Conservation (phyloP, 2,797 vertebrate genomes). For the Gallinago stenura region DNA sequence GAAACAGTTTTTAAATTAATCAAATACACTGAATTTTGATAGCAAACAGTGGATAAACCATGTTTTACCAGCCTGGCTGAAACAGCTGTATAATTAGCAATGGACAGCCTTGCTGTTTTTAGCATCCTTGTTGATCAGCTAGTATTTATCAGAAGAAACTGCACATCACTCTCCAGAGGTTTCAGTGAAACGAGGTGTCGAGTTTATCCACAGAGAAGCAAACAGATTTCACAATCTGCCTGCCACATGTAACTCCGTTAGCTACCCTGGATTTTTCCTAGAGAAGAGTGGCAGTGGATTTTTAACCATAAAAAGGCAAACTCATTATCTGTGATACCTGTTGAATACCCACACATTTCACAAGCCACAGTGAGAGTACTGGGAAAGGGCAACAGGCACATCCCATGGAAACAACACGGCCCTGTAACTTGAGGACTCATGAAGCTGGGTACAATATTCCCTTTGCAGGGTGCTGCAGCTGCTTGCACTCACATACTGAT, state of each 20-base stretch:
- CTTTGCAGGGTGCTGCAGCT: neutral
- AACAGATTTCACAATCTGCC: neutral
- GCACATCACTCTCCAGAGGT: neutral
- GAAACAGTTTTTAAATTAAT: neutral
- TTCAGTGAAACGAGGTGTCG: neutral
- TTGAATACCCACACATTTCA: neutral
- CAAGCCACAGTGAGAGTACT: neutral
- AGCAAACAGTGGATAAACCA: neutral
- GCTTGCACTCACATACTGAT: neutral
- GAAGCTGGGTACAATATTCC: neutral
- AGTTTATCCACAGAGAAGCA: neutral
- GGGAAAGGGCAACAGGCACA: neutral
- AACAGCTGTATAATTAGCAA: neutral
- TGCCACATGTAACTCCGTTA: fast-evolving
- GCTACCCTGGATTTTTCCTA: neutral
- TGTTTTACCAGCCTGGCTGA: neutral
- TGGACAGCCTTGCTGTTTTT: neutral
- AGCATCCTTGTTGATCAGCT: neutral
- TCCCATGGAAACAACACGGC: neutral
- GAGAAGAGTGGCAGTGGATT: neutral
- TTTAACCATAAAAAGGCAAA: neutral
- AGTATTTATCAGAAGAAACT: neutral
- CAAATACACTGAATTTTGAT: neutral
- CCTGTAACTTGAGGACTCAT: neutral
- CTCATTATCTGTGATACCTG: neutral